Conservation (phyloP, 2,797 vertebrate genomes). For the Scarus forsteni region DNA sequence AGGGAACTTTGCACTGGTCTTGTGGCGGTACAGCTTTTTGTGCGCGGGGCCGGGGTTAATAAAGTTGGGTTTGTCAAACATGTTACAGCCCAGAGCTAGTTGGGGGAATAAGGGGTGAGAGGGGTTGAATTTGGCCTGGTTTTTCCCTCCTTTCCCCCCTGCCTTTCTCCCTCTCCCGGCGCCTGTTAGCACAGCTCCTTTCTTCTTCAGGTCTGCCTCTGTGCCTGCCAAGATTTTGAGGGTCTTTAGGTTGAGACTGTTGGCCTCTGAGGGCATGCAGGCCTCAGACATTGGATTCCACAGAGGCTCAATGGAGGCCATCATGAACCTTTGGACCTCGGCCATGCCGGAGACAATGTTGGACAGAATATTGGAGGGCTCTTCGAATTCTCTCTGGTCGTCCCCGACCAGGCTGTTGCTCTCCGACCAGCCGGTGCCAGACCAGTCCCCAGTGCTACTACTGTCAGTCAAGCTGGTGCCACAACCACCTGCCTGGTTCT, state of each 20-base stretch:
- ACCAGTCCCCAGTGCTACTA: slow-evolving; percentile 89
- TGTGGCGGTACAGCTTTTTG: slow-evolving; percentile 99
- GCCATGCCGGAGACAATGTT: slow-evolving; percentile 99
- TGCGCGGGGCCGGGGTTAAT: slow-evolving; percentile 96
- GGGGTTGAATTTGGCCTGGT: slow-evolving; percentile 88
- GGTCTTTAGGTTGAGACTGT: slow-evolving; percentile 98
- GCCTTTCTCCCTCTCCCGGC: slow-evolving; percentile 91
- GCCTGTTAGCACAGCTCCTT: slow-evolving; percentile 85
- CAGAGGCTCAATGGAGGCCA: slow-evolving; percentile 98
- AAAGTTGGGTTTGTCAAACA: slow-evolving; percentile 97
- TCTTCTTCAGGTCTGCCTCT: slow-evolving; percentile 95
- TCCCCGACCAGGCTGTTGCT: slow-evolving; percentile 91
- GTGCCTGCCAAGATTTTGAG: slow-evolving; percentile 98
- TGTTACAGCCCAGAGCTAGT: slow-evolving; percentile 89
- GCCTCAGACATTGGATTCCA: slow-evolving; percentile 94
- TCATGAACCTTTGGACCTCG: slow-evolving; percentile 99
- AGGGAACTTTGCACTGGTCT: slow-evolving; percentile 97
- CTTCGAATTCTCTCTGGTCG: slow-evolving; percentile 98
- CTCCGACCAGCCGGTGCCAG: slow-evolving; percentile 88
- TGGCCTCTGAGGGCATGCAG: slow-evolving; percentile 93
- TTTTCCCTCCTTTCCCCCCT: slow-evolving; percentile 92
- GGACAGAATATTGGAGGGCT: slow-evolving; percentile 98
- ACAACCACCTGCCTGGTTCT: slow-evolving; percentile 84
- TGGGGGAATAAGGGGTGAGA: slow-evolving; percentile 90
- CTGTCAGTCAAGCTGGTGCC: slow-evolving; percentile 81